Base-by-base conservation (phyloP, 1,140 invertebrate genomes). In the Phymastichus coffea region DNA sequence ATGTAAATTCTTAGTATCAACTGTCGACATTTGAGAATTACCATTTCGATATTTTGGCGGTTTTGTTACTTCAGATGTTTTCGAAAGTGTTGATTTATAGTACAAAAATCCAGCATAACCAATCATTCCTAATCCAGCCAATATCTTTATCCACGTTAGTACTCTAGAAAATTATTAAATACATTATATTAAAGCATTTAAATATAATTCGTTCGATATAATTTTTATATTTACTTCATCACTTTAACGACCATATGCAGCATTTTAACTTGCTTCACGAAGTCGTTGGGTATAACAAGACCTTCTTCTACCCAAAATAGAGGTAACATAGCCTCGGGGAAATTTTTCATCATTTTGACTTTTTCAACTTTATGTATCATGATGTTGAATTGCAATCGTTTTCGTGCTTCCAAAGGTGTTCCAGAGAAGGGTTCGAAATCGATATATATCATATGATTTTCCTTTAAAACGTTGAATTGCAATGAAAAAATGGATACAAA, bases 261-360 rank as follows among this genome's bases (percentile, higher is more conserved):
- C 6, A 55, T 8, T 43, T 76, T 79, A 1, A 80, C 41, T 62
- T 74, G 66, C 0, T 67, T 68, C 0, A 73, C 1, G 1, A 62
- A n/a, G 10, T 23, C 14, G 6, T 62, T 40, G 1, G 60, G 60
- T 8, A 62, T 57, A 0, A 63, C 20, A 38, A 80, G 56, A 26
- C 75, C 88, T 75, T 92, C 90, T 71, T 92, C 88, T 2, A 91
- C 75, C 90, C 90, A 92, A 55, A 91, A 87, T 0, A 92, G 3
- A 1, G 90, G 90, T 10, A 87, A 65, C 1, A 91, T 69, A 1
- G 84, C 81, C 2, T 79, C 72, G 0, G 85, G 83, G 6, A 91
- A 76, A 17, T 84, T 82, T 52, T 85, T 85, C 75, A 87, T 85
- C 0, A 87, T 63, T 20, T 84, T 85, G 7, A 90, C 75, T 70